These are phyloP conservation scores for Nesospiza acunhae DNA, from an alignment of 2,113 vertebrate species.

Conservation along the genomic window DNA sequence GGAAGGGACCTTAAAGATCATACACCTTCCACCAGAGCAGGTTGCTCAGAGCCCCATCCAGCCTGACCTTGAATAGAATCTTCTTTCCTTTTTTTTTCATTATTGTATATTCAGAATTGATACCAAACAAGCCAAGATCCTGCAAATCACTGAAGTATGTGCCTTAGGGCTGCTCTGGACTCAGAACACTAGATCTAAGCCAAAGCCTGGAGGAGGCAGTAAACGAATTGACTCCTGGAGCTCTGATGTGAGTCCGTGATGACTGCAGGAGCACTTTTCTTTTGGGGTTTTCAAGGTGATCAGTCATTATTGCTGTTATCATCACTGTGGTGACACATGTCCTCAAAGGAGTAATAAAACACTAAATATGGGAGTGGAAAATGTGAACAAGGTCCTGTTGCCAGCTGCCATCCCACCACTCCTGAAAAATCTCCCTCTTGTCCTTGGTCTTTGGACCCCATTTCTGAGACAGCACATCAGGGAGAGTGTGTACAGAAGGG, in stretches of 20 bases:
- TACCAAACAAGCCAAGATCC: neutral
- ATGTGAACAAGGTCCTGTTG: neutral
- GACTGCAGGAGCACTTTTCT: neutral
- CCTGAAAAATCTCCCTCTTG: neutral
- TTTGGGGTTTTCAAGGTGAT: neutral
- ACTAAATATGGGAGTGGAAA: conserved; percentile 1
- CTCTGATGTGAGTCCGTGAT: neutral
- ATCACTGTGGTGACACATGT: neutral
- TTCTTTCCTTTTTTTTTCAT: neutral
- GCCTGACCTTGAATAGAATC: neutral
- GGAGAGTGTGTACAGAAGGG: neutral
- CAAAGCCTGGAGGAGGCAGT: neutral
- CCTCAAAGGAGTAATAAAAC: conserved; percentile 45
- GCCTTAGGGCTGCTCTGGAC: neutral
- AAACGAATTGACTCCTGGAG: neutral
- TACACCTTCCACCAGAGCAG: neutral
- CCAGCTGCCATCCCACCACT: neutral
- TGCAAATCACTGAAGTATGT: neutral
- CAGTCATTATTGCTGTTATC: neutral
- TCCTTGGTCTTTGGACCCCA: conserved; percentile 35
- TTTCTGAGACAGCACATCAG: neutral
- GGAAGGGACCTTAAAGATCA: neutral
- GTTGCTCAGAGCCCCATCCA: neutral
- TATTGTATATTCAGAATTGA: neutral
- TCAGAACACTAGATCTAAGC: neutral